Evolutionary conservation across 1,140 invertebrate genomes (phyloP), one percentile per base, ranked within the genome.

Genomic region (Pogonognathellus flavescens): DNA sequence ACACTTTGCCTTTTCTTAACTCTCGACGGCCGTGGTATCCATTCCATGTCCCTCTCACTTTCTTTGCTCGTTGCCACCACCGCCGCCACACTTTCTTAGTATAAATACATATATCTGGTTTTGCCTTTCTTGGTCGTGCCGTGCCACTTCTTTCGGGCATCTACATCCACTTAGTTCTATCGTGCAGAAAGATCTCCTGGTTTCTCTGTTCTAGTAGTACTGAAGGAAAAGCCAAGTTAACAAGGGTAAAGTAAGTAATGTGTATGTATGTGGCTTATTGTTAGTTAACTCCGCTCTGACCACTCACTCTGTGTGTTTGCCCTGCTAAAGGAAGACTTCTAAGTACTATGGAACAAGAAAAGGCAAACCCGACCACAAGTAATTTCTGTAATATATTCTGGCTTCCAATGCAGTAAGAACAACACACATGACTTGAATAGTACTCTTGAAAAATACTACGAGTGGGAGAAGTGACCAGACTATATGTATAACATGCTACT

Each of bases 121-220:
- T 41, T 41, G 31, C 31, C 31, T 41, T 41, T 41, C 31, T 41
- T 41, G 18, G n/a, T n/a, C 14, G 14, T 66, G 62, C 62, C 22
- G 25, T 76, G 31, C 70, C 70, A 50, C 70, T 16, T 41, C 25
- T 31, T 76, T 16, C 49, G 25, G 22, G 41, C 70, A 76, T 76
- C 70, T 76, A 76, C 70, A 76, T 76, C 70, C 70, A 76, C 70
- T 76, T 76, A 76, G 70, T 49, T 31, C 31, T 76, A 76, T 76
- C 70, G 25, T 1, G 41, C 41, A 41, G 22, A 49, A 14, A 76
- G 41, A 76, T 76, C 70, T 76, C 25, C 6, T 16, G 4, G 1
- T 76, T n/a, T n/a, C 70, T 49, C 70, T 22, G 9, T 41, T 41
- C 31, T 41, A 41, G 31, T 6, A 41, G 31, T 6, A 41, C 31